Percentiles rank a stretch among this genome's conserved stretches.
These are phyloP conservation scores for Drosophila pseudotakahashii DNA, from an alignment of 2,888 invertebrate genomes.

Conservation along the genomic window DNA sequence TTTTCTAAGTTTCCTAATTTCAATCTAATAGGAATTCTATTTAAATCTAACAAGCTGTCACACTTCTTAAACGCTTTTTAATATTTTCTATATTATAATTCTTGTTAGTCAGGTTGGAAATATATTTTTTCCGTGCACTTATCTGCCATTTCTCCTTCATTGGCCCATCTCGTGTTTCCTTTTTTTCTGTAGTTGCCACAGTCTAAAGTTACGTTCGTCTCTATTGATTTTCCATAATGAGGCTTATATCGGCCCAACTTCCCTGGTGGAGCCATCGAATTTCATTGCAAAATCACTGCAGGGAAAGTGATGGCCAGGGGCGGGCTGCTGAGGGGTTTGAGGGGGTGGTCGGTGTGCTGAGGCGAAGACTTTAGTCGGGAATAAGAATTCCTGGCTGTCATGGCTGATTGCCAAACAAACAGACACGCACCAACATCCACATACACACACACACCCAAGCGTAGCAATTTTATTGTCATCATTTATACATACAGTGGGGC, in stretches of 20 bases:
- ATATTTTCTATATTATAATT: too few species aligned
- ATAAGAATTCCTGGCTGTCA: constrained; percentile 37
- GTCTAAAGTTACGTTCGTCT: constrained; percentile 57
- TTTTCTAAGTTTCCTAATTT: too few species aligned
- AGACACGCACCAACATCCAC: constrained; percentile 9
- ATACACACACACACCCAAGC: constrained; percentile 7
- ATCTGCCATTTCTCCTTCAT: neutral
- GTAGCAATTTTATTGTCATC: constrained; percentile 45
- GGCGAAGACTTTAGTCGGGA: constrained; percentile 24
- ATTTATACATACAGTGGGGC: constrained; percentile 44
- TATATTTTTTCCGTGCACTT: constrained; percentile 11
- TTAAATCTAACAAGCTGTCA: too few species aligned
- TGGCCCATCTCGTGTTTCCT: constrained; percentile 1
- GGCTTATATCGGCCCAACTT: constrained; percentile 35
- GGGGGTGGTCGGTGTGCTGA: constrained; percentile 1
- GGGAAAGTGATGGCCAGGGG: constrained; percentile 19
- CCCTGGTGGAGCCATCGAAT: constrained; percentile 34
- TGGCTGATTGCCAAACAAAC: constrained; percentile 43
- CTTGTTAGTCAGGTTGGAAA: neutral
- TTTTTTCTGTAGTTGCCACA: constrained; percentile 40
- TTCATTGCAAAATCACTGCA: constrained; percentile 42
- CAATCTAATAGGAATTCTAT: too few species aligned
- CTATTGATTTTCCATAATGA: constrained; percentile 60
- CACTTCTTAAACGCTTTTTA: too few species aligned
- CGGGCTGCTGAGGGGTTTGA: neutral